Evolutionary conservation across 2,797 vertebrate species (phyloP), one percentile per base, ranked within the genome.

Genomic region (Discoglossus pictus): DNA sequence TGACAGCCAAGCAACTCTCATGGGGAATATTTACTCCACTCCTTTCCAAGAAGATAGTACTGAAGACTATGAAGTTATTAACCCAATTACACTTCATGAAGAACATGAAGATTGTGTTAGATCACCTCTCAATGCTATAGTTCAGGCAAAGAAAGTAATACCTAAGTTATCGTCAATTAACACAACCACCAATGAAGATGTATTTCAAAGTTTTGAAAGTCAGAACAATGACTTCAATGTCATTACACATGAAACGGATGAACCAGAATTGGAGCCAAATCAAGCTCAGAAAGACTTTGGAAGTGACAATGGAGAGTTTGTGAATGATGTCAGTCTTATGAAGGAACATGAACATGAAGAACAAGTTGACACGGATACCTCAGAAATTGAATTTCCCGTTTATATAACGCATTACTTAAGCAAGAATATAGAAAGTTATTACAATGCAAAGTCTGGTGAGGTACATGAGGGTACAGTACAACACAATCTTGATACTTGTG

Each of bases 161-260:
- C 31, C 2, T 7, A 64, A 47, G n/a, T 48, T 54, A 16, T 50
- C 51, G 10, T 51, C 68, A 36, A 58, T 48, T 12, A 47, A 47
- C 6, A 55, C 51, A 17, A 42, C 55, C 51, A 64, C 31, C n/a
- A 27, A 38, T 20, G 25, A 69, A 31, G 58, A 50, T 12, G 3
- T 63, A 8, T 71, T 71, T 17, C 35, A 71, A 18, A 64, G 60
- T 23, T 71, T 71, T 51, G 68, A 63, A 52, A 68, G 25, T 18
- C 16, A 27, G 4, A 21, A 12, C 6, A 35, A 39, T 34, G 8
- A 11, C 12, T 7, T 31, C 18, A 50, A 67, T 31, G 16, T 24
- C 11, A 18, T 43, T 25, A 18, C 27, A 5, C 15, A 36, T 3
- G 15, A 39, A 17, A 61, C 13, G 13, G 11, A 54, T 23, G 10